Evolutionary conservation across 2,113 vertebrate species (phyloP).

Genomic region (Hoplias malabaricus): DNA sequence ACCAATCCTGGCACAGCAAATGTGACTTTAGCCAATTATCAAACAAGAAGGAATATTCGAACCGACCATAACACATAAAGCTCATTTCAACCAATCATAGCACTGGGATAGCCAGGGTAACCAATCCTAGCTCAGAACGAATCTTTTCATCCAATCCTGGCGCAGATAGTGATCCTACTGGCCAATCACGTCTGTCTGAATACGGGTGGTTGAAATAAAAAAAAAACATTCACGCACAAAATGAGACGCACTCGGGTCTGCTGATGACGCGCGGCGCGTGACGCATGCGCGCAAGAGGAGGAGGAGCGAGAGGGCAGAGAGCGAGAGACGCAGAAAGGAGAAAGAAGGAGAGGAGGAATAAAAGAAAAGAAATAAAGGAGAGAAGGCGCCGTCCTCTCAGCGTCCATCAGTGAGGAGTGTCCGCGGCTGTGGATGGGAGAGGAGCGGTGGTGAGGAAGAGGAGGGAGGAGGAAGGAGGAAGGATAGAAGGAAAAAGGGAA

Average conservation of each 20-base stretch:
- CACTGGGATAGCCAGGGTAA: not conserved
- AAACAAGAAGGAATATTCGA: too few species aligned
- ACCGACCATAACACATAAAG: too few species aligned
- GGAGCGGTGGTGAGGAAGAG: not conserved
- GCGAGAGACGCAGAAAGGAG: not conserved
- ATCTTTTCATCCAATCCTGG: not conserved
- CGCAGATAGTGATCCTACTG: too few species aligned
- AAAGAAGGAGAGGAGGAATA: conserved; percentile 16
- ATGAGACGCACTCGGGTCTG: conserved; percentile 46
- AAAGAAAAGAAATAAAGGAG: conserved; percentile 62
- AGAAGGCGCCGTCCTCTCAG: conserved; percentile 44
- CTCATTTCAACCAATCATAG: not conserved
- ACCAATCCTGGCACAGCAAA: not conserved
- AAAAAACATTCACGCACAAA: not conserved
- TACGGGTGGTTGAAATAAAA: not conserved
- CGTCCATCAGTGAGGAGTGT: not conserved
- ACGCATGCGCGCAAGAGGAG: conserved; percentile 55
- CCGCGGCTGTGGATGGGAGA: not conserved
- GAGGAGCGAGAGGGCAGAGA: too few species aligned
- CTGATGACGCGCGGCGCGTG: conserved; percentile 60
- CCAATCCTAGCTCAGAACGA: not conserved
- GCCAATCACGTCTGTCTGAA: not conserved
- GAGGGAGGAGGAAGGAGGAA: not conserved
- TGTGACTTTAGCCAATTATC: too few species aligned
- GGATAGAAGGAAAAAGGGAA: not conserved